Percentiles rank a stretch among this genome's conserved stretches.
Conservation (phyloP, 2,797 vertebrate species). For the Spondyliosoma cantharus region DNA sequence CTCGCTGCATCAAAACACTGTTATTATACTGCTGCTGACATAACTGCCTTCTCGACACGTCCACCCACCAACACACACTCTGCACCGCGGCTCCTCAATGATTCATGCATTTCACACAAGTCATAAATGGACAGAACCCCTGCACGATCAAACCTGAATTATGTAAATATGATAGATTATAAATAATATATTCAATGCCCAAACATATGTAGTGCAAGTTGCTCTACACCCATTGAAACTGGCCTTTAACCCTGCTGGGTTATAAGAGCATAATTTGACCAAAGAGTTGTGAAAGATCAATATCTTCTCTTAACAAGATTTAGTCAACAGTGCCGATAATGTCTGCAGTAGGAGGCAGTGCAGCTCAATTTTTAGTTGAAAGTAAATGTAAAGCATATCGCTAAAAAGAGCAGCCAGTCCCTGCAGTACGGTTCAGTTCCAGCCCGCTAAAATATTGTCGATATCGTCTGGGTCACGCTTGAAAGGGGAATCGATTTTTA, state of each 20-base stretch:
- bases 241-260: neutral
- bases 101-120: conserved; percentile 33
- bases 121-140: conserved; percentile 1
- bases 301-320: neutral
- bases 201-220: neutral
- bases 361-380: too few relatives aligned
- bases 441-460: neutral
- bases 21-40: conserved; percentile 47
- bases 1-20: conserved; percentile 46
- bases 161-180: conserved; percentile 5
- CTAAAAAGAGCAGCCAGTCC: too few relatives aligned
- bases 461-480: conserved; percentile 10
- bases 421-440: too few relatives aligned
- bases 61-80: neutral
- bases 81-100: conserved; percentile 20
- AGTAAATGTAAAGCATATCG: too few relatives aligned
- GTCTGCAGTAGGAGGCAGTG: too few relatives aligned
- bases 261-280: neutral
- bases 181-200: neutral
- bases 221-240: neutral
- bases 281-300: neutral
- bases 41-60: conserved; percentile 30
- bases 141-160: neutral
- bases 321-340: neutral
- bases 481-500: neutral